Evolutionary conservation across 2,888 invertebrate species (phyloP).

Genomic region (Neelides folsomi): DNA sequence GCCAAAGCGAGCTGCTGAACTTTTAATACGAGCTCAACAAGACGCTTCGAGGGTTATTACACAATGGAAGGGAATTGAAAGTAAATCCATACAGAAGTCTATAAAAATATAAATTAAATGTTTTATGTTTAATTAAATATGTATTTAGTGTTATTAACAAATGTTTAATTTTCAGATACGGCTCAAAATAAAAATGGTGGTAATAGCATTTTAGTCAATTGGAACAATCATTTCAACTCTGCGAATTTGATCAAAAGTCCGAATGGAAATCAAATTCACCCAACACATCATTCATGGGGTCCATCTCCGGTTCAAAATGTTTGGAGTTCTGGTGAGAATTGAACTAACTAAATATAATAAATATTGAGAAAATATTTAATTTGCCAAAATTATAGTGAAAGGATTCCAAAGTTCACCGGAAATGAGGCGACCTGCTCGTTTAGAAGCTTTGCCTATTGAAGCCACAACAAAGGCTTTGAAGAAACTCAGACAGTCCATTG

Average conservation of each 20-base stretch:
- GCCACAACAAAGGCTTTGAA: constrained; percentile 30
- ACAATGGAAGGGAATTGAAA: constrained; percentile 43
- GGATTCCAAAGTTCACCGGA: constrained; percentile 35
- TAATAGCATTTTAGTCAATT: constrained; percentile 19
- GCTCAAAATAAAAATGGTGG: constrained; percentile 25
- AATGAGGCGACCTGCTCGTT: constrained; percentile 38
- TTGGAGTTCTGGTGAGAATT: constrained; percentile 20
- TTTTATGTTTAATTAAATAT: neutral
- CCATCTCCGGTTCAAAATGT: constrained; percentile 32
- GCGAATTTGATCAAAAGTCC: constrained; percentile 6
- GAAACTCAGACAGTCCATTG: constrained; percentile 16
- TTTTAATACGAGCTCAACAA: constrained; percentile 46
- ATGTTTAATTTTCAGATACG: constrained; percentile 9
- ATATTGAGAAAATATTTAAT: constrained; percentile 1
- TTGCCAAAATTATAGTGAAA: constrained; percentile 19
- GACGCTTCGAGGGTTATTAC: constrained; percentile 44
- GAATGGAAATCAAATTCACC: constrained; percentile 9
- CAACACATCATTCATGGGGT: constrained; percentile 27
- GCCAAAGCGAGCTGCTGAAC: constrained; percentile 49
- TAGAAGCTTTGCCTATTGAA: constrained; percentile 40
- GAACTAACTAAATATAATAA: neutral
- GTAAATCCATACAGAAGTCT: neutral
- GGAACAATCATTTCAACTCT: constrained; percentile 28
- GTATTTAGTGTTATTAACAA: too few species aligned
- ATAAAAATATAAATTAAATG: too few species aligned